Evolutionary conservation across 2,797 vertebrate genomes (phyloP).

Genomic region (Pterois miles): DNA sequence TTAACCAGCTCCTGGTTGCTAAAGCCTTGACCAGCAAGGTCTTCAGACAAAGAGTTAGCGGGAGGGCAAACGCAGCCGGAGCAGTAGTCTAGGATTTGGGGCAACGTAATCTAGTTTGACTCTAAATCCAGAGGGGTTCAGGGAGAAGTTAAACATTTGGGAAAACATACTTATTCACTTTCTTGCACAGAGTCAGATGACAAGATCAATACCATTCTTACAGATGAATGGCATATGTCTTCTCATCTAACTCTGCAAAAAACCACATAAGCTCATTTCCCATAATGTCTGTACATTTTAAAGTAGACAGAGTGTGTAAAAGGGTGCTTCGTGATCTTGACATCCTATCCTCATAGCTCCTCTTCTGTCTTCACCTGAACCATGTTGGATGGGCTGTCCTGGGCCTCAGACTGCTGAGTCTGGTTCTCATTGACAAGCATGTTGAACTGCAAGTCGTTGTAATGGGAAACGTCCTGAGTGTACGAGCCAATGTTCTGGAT

Average conservation of each 20-base stretch:
- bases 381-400: conserved; percentile 38
- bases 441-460: conserved; percentile 78
- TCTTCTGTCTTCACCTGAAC: conserved; percentile 76
- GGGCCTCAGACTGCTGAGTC: conserved; percentile 51
- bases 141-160: neutral
- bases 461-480: conserved; percentile 70
- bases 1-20: neutral
- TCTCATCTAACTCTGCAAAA: neutral
- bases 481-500: conserved; percentile 42
- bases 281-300: neutral
- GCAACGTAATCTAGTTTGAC: neutral
- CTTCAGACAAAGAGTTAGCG: neutral
- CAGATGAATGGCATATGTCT: neutral
- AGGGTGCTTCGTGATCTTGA: neutral
- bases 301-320: neutral
- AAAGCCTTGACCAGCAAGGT: conserved; percentile 73
- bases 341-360: conserved; percentile 59
- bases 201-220: neutral
- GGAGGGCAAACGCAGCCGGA: conserved; percentile 16
- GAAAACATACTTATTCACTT: neutral
- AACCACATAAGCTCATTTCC: neutral
- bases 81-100: neutral
- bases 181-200: neutral
- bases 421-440: conserved; percentile 78
- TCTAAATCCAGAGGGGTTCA: neutral